Evolutionary conservation across 2,888 invertebrate species (phyloP).

Genomic region (Bursaphelenchus okinawaensis): DNA sequence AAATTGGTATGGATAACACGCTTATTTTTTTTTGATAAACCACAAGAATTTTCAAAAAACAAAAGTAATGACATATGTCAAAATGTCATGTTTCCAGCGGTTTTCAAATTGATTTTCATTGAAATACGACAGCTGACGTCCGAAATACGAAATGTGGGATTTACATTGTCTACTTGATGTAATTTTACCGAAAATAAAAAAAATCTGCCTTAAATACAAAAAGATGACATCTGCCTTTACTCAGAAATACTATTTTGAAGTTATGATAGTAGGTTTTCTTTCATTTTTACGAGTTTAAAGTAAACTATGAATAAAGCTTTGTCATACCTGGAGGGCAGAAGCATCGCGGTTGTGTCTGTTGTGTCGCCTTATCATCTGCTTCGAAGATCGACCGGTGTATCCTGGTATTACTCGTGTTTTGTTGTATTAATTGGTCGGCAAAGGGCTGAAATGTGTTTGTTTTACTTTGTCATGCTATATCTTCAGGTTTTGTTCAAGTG

Average conservation of each 20-base stretch:
- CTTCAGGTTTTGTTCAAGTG: too few species aligned
- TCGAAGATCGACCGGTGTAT: constrained; percentile 12
- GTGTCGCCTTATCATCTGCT: not conserved
- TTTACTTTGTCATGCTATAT: too few species aligned
- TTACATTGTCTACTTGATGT: too few species aligned
- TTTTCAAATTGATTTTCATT: not conserved
- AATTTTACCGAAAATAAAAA: constrained; percentile 1
- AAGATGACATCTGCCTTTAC: too few species aligned
- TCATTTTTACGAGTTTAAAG: too few species aligned
- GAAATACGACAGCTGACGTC: too few species aligned
- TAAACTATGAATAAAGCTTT: too few species aligned
- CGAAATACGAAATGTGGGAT: too few species aligned
- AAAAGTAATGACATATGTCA: too few species aligned
- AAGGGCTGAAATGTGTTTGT: not conserved
- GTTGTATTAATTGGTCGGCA: not conserved
- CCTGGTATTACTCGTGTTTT: not conserved
- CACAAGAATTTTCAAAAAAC: not conserved
- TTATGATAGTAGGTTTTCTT: too few species aligned
- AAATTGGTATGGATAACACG: not conserved
- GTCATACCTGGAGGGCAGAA: constrained; percentile 8
- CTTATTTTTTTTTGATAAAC: not conserved
- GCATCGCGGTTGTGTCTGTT: not conserved
- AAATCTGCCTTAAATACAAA: not conserved
- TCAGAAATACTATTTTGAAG: too few species aligned
- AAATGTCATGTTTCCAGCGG: not conserved